These are phyloP conservation scores for Protomyctophum bolini DNA, from an alignment of 2,113 vertebrate species.

Conservation along the genomic window DNA sequence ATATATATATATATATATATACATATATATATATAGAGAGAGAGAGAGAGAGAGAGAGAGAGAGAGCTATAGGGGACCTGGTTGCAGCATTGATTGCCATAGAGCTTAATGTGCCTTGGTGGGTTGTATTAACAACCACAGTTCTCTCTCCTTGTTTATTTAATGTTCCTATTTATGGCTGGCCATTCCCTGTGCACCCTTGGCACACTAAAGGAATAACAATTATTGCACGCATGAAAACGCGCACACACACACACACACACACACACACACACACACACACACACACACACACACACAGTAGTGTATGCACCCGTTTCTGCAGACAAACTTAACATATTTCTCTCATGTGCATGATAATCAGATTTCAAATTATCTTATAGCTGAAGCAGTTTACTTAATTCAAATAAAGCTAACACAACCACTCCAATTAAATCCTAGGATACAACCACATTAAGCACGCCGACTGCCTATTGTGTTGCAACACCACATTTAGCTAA, in stretches of 20 bases:
- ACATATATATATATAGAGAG: background rate
- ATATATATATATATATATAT: background rate
- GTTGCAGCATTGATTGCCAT: background rate
- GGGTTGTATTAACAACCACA: slow-evolving; percentile 6
- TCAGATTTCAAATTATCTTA: too few relatives aligned
- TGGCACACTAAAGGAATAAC: background rate
- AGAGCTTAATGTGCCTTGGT: slow-evolving; percentile 5
- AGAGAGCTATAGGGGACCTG: background rate
- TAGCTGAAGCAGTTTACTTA: too few relatives aligned
- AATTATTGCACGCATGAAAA: background rate
- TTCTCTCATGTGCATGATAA: too few relatives aligned
- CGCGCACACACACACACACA: background rate
- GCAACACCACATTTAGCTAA: too few relatives aligned
- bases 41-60: background rate
- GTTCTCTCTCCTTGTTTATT: slow-evolving; percentile 11
- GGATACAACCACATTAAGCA: too few relatives aligned
- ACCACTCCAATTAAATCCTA: too few relatives aligned
- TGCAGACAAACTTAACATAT: too few relatives aligned
- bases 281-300: background rate
- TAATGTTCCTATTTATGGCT: slow-evolving; percentile 15
- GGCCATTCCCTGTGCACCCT: background rate
- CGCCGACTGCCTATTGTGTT: too few relatives aligned
- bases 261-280: background rate
- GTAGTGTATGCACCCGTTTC: too few relatives aligned
- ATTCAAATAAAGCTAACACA: too few relatives aligned